These are phyloP conservation scores for Aplysina aerophoba DNA, from an alignment of 37 sponge, comb jelly and placozoan genomes.

Conservation along the genomic window DNA sequence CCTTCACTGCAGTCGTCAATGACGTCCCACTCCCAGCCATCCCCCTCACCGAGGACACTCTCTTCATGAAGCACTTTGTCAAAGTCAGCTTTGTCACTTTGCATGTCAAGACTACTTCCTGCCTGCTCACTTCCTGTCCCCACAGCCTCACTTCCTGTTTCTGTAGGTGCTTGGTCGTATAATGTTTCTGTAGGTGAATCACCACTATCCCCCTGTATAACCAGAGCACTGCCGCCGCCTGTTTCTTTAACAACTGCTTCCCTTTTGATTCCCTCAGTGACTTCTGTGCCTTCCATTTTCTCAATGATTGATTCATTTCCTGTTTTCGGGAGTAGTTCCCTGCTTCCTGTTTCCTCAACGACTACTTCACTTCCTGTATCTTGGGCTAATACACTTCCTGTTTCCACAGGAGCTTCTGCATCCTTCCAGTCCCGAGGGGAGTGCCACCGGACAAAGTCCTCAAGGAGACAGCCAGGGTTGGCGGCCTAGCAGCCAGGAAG, in stretches of 20 bases:
- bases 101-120: neutral
- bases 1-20: neutral
- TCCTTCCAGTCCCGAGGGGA: slow-evolving; percentile 97
- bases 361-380: neutral
- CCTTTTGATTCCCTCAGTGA: neutral
- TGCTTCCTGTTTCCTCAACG: neutral
- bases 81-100: neutral
- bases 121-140: neutral
- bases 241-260: neutral
- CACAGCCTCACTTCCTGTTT: neutral
- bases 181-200: neutral
- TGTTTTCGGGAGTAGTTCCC: neutral
- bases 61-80: neutral
- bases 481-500: slow-evolving; percentile 83
- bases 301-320: no score
- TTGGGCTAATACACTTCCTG: neutral
- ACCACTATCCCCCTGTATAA: neutral
- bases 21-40: slow-evolving; percentile 33
- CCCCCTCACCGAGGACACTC: neutral
- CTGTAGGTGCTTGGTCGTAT: neutral
- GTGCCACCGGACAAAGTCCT: slow-evolving; percentile 99
- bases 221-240: neutral
- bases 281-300: neutral
- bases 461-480: slow-evolving; percentile 93
- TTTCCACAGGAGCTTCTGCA: slow-evolving; percentile 27